Evolutionary conservation across 2,113 vertebrate species (phyloP), one percentile per base, ranked within the genome.

Genomic region (Procavia capensis): DNA sequence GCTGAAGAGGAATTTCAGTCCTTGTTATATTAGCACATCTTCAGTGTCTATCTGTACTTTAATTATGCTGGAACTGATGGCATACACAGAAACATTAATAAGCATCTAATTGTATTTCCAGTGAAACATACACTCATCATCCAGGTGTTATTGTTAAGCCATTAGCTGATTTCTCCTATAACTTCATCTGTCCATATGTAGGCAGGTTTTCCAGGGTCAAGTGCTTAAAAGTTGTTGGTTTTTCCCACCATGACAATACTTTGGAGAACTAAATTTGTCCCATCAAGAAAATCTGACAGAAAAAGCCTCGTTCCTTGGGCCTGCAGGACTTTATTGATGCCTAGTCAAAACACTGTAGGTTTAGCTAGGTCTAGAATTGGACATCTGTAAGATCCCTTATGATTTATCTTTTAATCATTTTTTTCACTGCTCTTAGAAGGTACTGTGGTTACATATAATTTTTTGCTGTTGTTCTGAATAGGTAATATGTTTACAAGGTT

Each of bases 211-310:
- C 79, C 34, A 50, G 43, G n/a, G 27, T 47, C 83, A 80, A 16
- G 1, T 14, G 2, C 57, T 93, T 79, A n/a, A 59, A n/a, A 13
- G 17, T 57, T 66, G 36, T 92, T 64, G 22, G 84, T 88, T 80
- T 75, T 39, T 43, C 85, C 63, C 2, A 63, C 34, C 8, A 9
- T 41, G 43, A 88, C n/a, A 90, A 50, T 72, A 64, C 25, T 11
- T 54, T 87, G 66, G 39, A 54, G 9, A 80, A 61, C 6, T 47
- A 16, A 68, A 50, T 84, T 83, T 4, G 90, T 59, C 11, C 14
- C 79, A 36, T 70, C 82, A 81, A 50, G n/a, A 92, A 94, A 68
- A 54, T 27, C 34, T 93, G 70, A 78, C 86, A 85, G 95, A 85
- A 81, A 75, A 87, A 92, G 14, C 3, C 9, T 86, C 81, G 24